phyloP scores from a whole-genome alignment of 2,797 vertebrate species.

The Notamacropus eugenii region DNA sequence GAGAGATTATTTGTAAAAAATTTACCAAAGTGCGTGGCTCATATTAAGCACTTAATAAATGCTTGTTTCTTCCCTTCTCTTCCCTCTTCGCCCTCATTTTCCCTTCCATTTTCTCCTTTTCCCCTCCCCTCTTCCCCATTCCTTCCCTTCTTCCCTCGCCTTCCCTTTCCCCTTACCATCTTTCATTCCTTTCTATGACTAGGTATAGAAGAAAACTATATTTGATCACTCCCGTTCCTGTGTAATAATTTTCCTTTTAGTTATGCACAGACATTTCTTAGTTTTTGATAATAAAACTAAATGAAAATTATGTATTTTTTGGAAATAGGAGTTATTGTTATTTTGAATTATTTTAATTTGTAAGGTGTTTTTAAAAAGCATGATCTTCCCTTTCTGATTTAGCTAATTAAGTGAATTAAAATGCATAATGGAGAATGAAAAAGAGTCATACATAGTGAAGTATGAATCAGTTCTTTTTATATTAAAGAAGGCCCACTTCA shows the following conservation, averaged over 20 bases:
- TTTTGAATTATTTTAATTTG: neutral
- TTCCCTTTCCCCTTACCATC: too few species aligned
- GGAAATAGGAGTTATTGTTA: neutral
- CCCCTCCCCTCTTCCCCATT: too few species aligned
- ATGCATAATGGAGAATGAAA: slow-evolving; percentile 57
- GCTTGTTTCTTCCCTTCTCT: neutral
- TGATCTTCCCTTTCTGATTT: slow-evolving; percentile 4
- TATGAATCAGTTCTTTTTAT: too few species aligned
- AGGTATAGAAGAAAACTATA: neutral
- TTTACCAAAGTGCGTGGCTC: neutral
- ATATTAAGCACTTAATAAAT: neutral
- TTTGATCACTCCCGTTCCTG: neutral
- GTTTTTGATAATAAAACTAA: neutral
- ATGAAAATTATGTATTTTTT: neutral
- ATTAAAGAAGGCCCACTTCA: too few species aligned
- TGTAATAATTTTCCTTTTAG: neutral
- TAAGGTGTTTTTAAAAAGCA: neutral
- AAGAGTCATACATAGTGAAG: too few species aligned
- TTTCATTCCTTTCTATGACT: too few species aligned
- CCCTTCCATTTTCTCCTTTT: too few species aligned
- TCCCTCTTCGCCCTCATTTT: neutral
- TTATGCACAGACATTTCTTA: neutral
- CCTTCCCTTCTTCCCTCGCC: too few species aligned
- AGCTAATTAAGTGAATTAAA: neutral
- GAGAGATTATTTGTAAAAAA: too few species aligned